Evolutionary conservation across 1,140 invertebrate species (phyloP).

Genomic region (Tetraneura akinire): DNA sequence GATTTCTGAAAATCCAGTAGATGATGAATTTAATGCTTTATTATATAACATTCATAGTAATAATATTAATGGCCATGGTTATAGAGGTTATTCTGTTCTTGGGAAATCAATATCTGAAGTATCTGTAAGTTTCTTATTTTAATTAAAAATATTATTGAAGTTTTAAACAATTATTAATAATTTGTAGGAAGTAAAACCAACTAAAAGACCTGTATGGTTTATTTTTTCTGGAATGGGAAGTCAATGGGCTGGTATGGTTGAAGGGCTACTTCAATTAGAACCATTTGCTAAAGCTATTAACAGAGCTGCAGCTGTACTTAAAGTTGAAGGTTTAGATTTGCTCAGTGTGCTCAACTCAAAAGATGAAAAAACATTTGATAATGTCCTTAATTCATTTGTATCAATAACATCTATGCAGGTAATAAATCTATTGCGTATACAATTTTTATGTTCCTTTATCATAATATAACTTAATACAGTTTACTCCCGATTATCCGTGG

Average conservation of each 20-base stretch:
- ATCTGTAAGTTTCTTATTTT: constrained; percentile 57
- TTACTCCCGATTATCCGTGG: no score
- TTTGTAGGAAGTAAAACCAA: constrained; percentile 55
- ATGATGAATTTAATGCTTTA: constrained; percentile 77
- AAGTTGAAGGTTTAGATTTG: constrained; percentile 78
- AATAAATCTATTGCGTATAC: constrained; percentile 24
- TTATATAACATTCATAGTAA: constrained; percentile 73
- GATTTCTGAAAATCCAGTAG: constrained; percentile 62
- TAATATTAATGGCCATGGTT: constrained; percentile 71
- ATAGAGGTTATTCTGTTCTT: constrained; percentile 77
- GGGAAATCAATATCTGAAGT: constrained; percentile 62
- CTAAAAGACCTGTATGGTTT: constrained; percentile 84
- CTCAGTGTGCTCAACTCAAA: constrained; percentile 77
- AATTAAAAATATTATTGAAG: neutral
- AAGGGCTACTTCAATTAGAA: constrained; percentile 77
- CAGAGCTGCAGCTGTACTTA: constrained; percentile 73
- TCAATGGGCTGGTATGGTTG: constrained; percentile 94
- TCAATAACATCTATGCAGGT: constrained; percentile 92
- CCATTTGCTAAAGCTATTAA: constrained; percentile 77
- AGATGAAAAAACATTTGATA: constrained; percentile 75
- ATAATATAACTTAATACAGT: no score
- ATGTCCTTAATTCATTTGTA: constrained; percentile 86
- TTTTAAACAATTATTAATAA: neutral
- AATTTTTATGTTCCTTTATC: no score
- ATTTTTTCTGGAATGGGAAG: constrained; percentile 96